Conservation (phyloP, 1,140 invertebrate genomes). For the Nomia melanderi region DNA sequence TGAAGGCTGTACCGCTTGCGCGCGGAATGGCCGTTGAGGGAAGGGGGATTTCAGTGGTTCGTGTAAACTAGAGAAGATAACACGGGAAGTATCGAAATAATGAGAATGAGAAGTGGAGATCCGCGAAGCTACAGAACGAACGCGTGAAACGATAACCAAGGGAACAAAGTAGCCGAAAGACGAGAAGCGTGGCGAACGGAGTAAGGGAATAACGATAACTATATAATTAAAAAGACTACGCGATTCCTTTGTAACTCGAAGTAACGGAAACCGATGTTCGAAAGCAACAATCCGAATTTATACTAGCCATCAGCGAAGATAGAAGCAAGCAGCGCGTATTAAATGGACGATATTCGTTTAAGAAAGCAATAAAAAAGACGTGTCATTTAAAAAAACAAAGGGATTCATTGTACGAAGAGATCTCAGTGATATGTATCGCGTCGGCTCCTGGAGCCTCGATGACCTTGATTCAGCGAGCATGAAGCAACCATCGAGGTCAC, state of each 20-base stretch:
- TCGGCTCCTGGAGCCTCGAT: conserved; percentile 75
- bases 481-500: conserved; percentile 75
- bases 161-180: conserved; percentile 6
- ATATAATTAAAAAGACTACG: too few species aligned
- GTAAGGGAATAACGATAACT: too few species aligned
- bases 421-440: conserved; percentile 76
- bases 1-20: neutral
- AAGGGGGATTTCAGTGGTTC: neutral
- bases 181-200: neutral
- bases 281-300: neutral
- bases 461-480: conserved; percentile 77
- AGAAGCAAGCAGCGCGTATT: neutral
- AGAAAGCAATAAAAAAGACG: too few species aligned
- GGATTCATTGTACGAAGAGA: conserved; percentile 34
- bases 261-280: neutral
- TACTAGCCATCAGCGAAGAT: neutral
- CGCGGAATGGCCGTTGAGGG: neutral
- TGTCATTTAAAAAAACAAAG: neutral
- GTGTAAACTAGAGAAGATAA: neutral
- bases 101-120: neutral
- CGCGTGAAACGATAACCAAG: neutral
- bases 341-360: neutral
- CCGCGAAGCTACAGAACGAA: neutral
- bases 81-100: neutral
- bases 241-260: neutral